phyloP scores from a whole-genome alignment of 2,888 invertebrate genomes.

The Odontocolon sp. region DNA sequence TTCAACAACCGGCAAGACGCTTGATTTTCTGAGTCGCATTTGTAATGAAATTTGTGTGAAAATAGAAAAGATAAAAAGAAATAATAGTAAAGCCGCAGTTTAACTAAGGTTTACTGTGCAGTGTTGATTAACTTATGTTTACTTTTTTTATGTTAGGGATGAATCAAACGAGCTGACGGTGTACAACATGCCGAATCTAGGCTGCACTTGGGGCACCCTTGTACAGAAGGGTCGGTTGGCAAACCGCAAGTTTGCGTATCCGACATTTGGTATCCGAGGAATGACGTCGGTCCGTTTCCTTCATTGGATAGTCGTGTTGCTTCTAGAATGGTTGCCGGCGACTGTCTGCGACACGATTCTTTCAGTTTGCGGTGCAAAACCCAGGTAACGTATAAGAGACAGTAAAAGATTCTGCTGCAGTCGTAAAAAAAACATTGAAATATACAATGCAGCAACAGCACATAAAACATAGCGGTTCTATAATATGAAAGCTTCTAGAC shows the following conservation, averaged over 20 bases:
- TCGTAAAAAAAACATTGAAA: slow-evolving; percentile 35
- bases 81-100: too few relatives aligned
- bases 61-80: too few relatives aligned
- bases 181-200: slow-evolving; percentile 69
- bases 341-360: slow-evolving; percentile 70
- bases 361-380: slow-evolving; percentile 65
- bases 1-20: too few relatives aligned
- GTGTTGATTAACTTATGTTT: slow-evolving; percentile 8
- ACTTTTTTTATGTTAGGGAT: too few relatives aligned
- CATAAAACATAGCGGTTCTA: neutral
- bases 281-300: slow-evolving; percentile 69
- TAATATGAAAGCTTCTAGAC: neutral
- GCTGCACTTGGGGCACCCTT: slow-evolving; percentile 73
- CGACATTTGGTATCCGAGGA: slow-evolving; percentile 73
- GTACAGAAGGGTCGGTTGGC: slow-evolving; percentile 68
- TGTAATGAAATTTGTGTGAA: too few relatives aligned
- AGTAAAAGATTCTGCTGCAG: slow-evolving; percentile 37
- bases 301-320: slow-evolving; percentile 70
- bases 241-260: slow-evolving; percentile 70
- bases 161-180: slow-evolving; percentile 58
- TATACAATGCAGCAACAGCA: neutral
- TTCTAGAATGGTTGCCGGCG: slow-evolving; percentile 75
- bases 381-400: slow-evolving; percentile 65
- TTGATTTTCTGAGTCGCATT: too few relatives aligned
- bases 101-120: neutral